These are phyloP conservation scores for Tachina lurida DNA, from an alignment of 2,888 invertebrate genomes.

Conservation along the genomic window DNA sequence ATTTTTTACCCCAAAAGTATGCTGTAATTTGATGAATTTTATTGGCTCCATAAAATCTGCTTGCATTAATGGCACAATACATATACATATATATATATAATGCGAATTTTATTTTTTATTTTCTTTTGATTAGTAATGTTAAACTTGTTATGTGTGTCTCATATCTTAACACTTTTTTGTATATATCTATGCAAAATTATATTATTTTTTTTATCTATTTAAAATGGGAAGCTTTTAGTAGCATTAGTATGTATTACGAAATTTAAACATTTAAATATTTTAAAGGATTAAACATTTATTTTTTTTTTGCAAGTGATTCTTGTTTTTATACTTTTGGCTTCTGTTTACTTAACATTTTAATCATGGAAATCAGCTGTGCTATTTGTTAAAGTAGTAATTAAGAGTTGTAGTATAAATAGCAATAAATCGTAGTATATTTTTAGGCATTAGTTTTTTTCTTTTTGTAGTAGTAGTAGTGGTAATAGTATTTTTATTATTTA, in stretches of 20 bases:
- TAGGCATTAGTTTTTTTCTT: neutral
- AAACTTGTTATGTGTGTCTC: neutral
- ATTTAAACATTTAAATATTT: neutral
- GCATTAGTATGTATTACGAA: too few relatives aligned
- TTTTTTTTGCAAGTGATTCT: neutral
- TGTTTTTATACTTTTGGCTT: neutral
- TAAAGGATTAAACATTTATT: neutral
- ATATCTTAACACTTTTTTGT: neutral
- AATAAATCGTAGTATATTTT: constrained; percentile 13
- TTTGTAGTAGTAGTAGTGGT: constrained; percentile 13
- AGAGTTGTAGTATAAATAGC: too few relatives aligned
- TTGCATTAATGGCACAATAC: neutral
- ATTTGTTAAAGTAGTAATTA: too few relatives aligned
- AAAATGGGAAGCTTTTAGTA: too few relatives aligned
- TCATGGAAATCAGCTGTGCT: too few relatives aligned
- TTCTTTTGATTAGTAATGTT: neutral
- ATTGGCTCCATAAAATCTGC: constrained; percentile 36
- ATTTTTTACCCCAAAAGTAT: constrained; percentile 45
- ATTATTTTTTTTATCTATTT: too few relatives aligned
- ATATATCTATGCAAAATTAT: too few relatives aligned
- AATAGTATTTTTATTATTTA: constrained; percentile 22
- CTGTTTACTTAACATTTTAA: too few relatives aligned
- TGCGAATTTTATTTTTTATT: neutral
- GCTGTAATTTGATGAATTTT: constrained; percentile 4
- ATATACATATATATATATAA: neutral